Evolutionary conservation across 2,113 vertebrate species (phyloP).

Genomic region (Hypocryptadius cinnamomeus): DNA sequence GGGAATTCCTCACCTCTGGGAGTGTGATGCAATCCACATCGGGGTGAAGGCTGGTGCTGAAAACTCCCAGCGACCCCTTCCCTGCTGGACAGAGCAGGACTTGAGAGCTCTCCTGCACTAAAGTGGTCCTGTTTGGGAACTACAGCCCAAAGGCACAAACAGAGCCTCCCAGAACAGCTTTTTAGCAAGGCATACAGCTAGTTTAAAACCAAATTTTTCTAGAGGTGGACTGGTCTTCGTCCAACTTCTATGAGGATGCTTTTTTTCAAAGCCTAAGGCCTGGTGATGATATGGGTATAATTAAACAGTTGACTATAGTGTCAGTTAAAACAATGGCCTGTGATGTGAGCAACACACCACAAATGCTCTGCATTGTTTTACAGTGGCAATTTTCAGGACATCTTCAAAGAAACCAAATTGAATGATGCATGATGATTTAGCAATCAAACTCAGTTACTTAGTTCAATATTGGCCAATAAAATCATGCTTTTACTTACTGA

Average conservation of each 20-base stretch:
- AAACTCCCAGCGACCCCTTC: neutral
- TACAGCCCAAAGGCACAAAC: neutral
- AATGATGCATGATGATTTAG: neutral
- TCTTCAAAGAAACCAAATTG: neutral
- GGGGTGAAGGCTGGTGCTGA: neutral
- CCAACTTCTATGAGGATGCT: neutral
- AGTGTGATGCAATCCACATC: neutral
- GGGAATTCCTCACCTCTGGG: neutral
- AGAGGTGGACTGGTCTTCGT: neutral
- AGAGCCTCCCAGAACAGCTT: neutral
- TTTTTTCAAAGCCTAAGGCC: neutral
- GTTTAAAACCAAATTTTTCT: neutral
- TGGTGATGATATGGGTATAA: neutral
- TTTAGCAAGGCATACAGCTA: neutral
- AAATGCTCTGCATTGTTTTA: neutral
- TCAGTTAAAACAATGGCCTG: neutral
- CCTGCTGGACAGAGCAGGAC: neutral
- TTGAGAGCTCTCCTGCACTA: neutral
- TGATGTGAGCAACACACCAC: neutral
- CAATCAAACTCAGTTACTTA: neutral
- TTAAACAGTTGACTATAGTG: neutral
- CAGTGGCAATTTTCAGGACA: neutral
- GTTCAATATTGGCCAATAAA: slow-evolving; percentile 1
- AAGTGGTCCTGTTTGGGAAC: neutral
- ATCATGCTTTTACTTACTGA: neutral